Evolutionary conservation across 2,797 vertebrate genomes (phyloP), one percentile per base, ranked within the genome.

Genomic region (Melanotaenia pygmaea): DNA sequence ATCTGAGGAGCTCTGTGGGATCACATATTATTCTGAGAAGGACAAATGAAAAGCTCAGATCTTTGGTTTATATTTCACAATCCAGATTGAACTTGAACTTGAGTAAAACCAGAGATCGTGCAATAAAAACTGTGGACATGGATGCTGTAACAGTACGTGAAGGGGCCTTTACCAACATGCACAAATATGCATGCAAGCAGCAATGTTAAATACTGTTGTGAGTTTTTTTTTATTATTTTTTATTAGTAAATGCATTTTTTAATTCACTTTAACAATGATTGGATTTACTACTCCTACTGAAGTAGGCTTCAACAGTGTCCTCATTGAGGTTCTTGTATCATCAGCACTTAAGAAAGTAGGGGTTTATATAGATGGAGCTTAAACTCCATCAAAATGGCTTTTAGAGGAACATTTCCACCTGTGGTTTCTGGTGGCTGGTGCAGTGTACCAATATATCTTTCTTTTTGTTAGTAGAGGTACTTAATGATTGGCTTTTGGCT

Each of bases 181-280:
- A 85, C 86, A 83, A 73, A 64, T 78, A 83, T 80, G 84, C 85
- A 87, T 89, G 86, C 85, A 84, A 85, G 83, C 77, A 82, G 87
- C 80, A 85, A 81, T 82, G 75, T 75, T 80, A 54, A 67, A 70
- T 0, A 24, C 64, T 76, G 62, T 65, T 2, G 0, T 24, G 20
- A 13, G 2, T 1, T 28, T 43, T 64, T 26, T 69, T 13, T 32
- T 59, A 70, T 16, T 30, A 69, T 70, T 69, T 79, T 70, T 64
- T 60, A 68, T 68, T 37, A 64, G 13, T 74, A 4, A 11, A 12
- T 65, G 10, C 61, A 35, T 80, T 76, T 74, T 78, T 62, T 59
- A 63, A 76, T 63, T 56, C 59, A 69, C 79, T 37, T 59, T 6
- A 69, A 59, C 28, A 73, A 64, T 70, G 28, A 83, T 56, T 65